Evolutionary conservation across 2,113 vertebrate genomes (phyloP).

Genomic region (Phainopepla nitens): DNA sequence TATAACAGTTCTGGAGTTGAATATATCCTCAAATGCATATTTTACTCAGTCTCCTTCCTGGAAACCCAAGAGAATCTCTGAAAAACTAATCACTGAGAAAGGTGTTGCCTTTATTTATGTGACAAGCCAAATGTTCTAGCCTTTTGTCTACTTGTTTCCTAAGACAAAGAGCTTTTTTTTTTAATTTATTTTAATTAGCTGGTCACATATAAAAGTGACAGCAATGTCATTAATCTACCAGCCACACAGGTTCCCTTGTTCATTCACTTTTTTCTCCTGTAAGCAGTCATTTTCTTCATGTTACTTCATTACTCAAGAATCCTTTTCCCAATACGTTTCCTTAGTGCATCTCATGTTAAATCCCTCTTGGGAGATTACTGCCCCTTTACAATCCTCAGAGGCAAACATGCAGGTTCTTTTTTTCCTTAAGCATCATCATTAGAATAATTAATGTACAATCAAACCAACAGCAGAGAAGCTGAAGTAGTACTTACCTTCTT

Average conservation of each 20-base stretch:
- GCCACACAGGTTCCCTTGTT: background rate
- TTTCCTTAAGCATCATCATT: background rate
- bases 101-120: background rate
- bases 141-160: background rate
- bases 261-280: background rate
- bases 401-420: background rate
- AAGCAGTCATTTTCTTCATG: background rate
- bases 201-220: background rate
- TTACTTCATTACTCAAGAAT: background rate
- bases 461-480: background rate
- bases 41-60: background rate
- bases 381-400: background rate
- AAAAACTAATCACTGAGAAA: background rate
- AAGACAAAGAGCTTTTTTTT: background rate
- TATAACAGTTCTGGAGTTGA: background rate
- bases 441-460: background rate
- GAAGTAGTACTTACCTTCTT: background rate
- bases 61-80: background rate
- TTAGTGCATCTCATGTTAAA: background rate
- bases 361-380: background rate
- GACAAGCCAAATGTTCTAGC: background rate
- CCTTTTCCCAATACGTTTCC: background rate
- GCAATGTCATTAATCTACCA: background rate
- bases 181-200: background rate
- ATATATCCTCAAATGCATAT: background rate